Conservation (phyloP, 1,140 invertebrate species). For the Nomia melanderi region DNA sequence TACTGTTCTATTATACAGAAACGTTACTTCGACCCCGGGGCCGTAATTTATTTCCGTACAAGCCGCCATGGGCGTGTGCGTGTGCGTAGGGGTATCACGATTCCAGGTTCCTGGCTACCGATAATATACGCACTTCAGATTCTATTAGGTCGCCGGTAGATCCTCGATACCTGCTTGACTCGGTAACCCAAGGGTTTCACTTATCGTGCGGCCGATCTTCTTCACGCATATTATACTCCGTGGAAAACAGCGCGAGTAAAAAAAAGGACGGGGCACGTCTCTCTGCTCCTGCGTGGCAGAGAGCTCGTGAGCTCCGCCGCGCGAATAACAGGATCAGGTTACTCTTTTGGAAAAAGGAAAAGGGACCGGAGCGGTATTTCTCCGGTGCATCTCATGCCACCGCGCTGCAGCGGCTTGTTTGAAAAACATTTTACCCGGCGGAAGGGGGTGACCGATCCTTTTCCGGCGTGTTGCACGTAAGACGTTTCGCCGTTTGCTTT, state of each 20-base stretch:
- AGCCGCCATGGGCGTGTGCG: background rate
- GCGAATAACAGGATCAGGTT: conserved; percentile 79
- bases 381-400: conserved; percentile 17
- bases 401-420: conserved; percentile 40
- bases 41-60: conserved; percentile 1
- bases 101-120: conserved; percentile 57
- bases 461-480: conserved; percentile 57
- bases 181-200: conserved; percentile 68
- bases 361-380: conserved; percentile 48
- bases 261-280: conserved; percentile 49
- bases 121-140: conserved; percentile 54
- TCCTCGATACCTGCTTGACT: conserved; percentile 67
- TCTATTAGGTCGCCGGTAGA: conserved; percentile 54
- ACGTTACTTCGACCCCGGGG: background rate
- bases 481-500: conserved; percentile 23
- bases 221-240: conserved; percentile 73
- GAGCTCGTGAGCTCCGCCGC: conserved; percentile 67
- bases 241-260: conserved; percentile 67
- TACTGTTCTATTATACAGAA: background rate
- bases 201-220: conserved; percentile 75
- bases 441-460: conserved; percentile 60
- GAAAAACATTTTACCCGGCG: conserved; percentile 43
- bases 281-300: conserved; percentile 40
- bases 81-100: conserved; percentile 20
- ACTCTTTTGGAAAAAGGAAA: conserved; percentile 72